Base-by-base conservation (phyloP, 1,140 invertebrate genomes). In the Drosophila funebris region DNA sequence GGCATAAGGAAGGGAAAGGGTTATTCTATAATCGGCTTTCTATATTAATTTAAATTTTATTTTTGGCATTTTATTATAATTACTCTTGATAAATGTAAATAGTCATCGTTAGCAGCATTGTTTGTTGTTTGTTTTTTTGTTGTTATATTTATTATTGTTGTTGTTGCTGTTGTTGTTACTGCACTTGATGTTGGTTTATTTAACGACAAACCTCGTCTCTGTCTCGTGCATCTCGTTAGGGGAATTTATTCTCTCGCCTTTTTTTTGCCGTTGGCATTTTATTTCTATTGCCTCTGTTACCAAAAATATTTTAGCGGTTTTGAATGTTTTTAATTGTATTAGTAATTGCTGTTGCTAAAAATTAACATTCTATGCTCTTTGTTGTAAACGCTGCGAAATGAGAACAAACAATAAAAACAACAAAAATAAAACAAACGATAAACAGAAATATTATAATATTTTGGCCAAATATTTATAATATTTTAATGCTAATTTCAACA, bases 1-100 rank as follows among this genome's bases (percentile, higher is more conserved):
- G 36, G 43, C 43, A 33, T 63, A 61, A 61, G 60, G 68, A 39
- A 33, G 61, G 76, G 43, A n/a, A n/a, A n/a, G 22, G 18, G 41
- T 60, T 50, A 73, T 83, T 73, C 27, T 81, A 90, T 90, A 90
- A 90, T 90, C 82, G 89, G 77, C 85, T 89, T 90, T 90, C 81
- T 83, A 90, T 83, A 89, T 90, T 89, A 89, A 90, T 90, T 90
- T 90, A 87, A 87, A 88, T 87, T 87, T 87, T 87, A 87, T 90
- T 90, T 90, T 90, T 69, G 79, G 75, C 73, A 84, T 90, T 90
- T 90, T 90, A 90, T 88, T 90, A 90, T 90, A 90, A 90, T 90
- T 90, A 90, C 82, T 78, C 80, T 83, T 90, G 82, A 90, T 90
- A 90, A 88, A 83, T 82, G 83, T 78, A 87, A 82, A 87, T 88